These are phyloP conservation scores for Tautogolabrus adspersus DNA, from an alignment of 2,113 vertebrate genomes.

Conservation along the genomic window DNA sequence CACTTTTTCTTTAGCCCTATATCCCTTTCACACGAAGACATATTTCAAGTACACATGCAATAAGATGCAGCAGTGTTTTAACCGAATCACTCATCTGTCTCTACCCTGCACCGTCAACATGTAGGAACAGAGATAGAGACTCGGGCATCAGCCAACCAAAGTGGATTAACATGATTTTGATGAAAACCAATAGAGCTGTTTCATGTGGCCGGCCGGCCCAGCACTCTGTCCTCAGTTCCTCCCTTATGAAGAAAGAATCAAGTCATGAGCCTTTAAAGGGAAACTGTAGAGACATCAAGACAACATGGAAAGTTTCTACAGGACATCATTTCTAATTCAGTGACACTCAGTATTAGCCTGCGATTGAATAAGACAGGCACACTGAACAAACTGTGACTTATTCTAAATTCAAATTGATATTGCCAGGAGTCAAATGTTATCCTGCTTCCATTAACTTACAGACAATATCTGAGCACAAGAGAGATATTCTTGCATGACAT, in stretches of 20 bases:
- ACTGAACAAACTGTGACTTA: not conserved
- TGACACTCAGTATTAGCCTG: not conserved
- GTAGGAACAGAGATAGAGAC: constrained; percentile 8
- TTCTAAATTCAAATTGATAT: not conserved
- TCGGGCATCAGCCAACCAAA: constrained; percentile 18
- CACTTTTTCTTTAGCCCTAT: not conserved
- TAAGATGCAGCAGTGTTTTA: constrained; percentile 30
- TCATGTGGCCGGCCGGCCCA: not conserved
- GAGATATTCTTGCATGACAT: constrained; percentile 9
- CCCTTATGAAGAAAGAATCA: not conserved
- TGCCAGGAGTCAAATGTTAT: constrained; percentile 12
- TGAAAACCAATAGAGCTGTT: constrained; percentile 20
- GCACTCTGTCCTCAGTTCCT: constrained; percentile 1
- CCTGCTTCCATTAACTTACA: not conserved
- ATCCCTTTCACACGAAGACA: constrained; percentile 47
- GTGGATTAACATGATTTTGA: constrained; percentile 53
- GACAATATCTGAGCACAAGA: not conserved
- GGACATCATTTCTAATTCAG: not conserved
- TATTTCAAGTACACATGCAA: constrained; percentile 17
- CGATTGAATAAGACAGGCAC: not conserved
- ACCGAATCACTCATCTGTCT: constrained; percentile 49
- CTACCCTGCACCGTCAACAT: constrained; percentile 41
- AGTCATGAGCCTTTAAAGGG: not conserved
- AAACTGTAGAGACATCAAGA: not conserved
- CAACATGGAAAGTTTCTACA: not conserved